Evolutionary conservation across 2,113 vertebrate genomes (phyloP), one percentile per base, ranked within the genome.

Genomic region (Pomatostomus ruficeps): DNA sequence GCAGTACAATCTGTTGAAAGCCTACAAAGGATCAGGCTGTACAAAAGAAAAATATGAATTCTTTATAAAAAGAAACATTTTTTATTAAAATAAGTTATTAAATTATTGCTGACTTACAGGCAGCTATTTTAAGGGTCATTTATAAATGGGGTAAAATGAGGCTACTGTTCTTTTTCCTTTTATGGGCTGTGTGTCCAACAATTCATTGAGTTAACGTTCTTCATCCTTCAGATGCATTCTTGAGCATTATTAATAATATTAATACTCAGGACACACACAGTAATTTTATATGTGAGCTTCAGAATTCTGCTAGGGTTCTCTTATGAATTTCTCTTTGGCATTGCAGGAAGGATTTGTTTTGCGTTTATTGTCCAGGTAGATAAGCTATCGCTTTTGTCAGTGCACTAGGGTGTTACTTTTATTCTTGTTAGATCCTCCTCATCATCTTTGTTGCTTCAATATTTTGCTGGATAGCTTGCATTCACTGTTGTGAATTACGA

Each of bases 181-280:
- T 67, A 49, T 79, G 89, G 48, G 63, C 77, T 55, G 57, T 38
- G 66, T 73, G 79, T 52, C 68, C 65, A 78, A 23, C 68, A 68
- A 14, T 80, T 84, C 80, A 62, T 61, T 92, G 89, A 77, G 91
- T 89, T 84, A 73, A 33, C 84, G 67, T 95, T 76, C 36, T 73
- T 91, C 83, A 9, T 66, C 26, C 36, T 93, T 75, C 88, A 93
- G 74, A 88, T 85, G 40, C 14, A 49, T 92, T 48, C 48, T 81
- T 70, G 55, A 93, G 48, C 48, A 67, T 54, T 81, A 67, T 91
- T 79, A 84, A 85, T 96, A 92, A 85, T 70, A 90, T 70, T 80
- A 86, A 93, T 75, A 74, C 29, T 88, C 74, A 94, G n/a, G 76
- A 88, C 66, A 76, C 19, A 16, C 31, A 36, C 42, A 46, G 94